Evolutionary conservation across 1,140 invertebrate species (phyloP), one percentile per base, ranked within the genome.

Genomic region (Dinothrombium tinctorium): DNA sequence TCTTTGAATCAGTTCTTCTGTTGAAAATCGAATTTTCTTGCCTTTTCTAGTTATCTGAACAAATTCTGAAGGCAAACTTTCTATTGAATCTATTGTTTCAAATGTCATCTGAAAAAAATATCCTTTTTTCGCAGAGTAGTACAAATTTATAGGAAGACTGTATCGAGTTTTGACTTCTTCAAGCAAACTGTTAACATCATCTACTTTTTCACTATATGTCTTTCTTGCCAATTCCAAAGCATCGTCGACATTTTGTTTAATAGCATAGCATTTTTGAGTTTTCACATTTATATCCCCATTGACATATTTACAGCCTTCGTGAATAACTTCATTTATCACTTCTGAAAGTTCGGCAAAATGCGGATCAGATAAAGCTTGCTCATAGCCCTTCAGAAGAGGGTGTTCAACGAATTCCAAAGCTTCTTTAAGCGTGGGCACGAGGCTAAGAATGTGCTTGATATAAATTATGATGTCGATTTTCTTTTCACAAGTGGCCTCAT

Each of bases 401-500:
- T 72, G 65, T 37, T 66, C 55, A 11, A 64, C 68, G 9, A 59
- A 53, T 32, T 62, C 55, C 0, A 86, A 52, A 0, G 66, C 59
- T n/a, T 64, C 60, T n/a, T 58, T 51, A 2, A 84, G 56, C 23
- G 69, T 66, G 9, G 72, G 69, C 6, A 86, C 57, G 17, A 69
- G 52, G 43, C 77, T 73, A 48, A 87, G 60, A 1, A 71, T 69
- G 37, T 72, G 71, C 59, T 87, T 87, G 25, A 90, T 55, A 6
- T 72, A 59, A 3, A 90, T 62, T 3, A 74, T 61, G 51, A 77
- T 75, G 52, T 80, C 80, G 22, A 86, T 63, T 56, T 80, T 74
- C 17, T 67, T 67, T 51, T 84, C 77, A 25, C 58, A 56, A 1
- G 69, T 70, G 33, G 60, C 60, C 31, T 65, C 54, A 17, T 64